Evolutionary conservation across 2,113 vertebrate genomes (phyloP).

Genomic region (Anas platyrhynchos): DNA sequence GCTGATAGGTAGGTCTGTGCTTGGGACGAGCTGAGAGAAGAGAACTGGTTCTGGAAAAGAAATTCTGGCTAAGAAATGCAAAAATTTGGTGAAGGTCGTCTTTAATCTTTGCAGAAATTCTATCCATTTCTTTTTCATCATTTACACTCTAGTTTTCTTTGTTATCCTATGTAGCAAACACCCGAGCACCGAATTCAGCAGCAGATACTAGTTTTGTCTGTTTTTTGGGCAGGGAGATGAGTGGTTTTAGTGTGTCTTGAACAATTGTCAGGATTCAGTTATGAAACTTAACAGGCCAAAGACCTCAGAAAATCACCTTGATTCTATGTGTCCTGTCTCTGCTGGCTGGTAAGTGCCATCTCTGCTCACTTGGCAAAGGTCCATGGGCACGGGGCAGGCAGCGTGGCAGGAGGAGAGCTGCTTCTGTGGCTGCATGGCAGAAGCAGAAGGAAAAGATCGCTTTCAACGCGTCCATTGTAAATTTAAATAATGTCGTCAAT

Average conservation of each 20-base stretch:
- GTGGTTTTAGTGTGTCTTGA: background rate
- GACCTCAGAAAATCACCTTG: background rate
- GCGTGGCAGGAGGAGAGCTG: background rate
- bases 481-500: background rate
- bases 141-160: background rate
- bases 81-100: background rate
- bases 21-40: background rate
- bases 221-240: background rate
- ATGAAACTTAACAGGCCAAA: background rate
- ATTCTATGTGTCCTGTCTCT: background rate
- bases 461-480: background rate
- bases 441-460: background rate
- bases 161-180: background rate
- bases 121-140: background rate
- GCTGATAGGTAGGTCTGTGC: background rate
- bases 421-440: accelerated
- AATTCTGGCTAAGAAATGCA: background rate
- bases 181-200: background rate
- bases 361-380: background rate
- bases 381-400: background rate
- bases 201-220: background rate
- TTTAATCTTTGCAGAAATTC: background rate
- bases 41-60: background rate
- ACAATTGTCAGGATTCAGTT: background rate
- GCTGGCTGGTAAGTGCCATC: accelerated